Conservation (phyloP, 2,888 invertebrate genomes). For the Agrochola lota region DNA sequence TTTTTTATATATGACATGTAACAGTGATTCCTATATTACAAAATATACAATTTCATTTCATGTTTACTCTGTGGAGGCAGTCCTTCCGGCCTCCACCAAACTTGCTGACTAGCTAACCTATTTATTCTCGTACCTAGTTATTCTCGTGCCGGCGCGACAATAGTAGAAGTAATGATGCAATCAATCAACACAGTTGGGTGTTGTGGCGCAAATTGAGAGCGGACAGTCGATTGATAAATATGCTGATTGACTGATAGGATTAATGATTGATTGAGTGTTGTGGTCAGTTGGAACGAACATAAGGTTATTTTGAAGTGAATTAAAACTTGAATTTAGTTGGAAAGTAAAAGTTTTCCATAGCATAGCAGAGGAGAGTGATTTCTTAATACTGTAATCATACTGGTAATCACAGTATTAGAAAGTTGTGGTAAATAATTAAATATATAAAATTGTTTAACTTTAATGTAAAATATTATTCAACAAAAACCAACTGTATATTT, state of each 20-base stretch:
- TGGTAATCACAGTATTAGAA: too few species aligned
- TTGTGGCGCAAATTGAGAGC: slow-evolving; percentile 27
- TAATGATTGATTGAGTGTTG: slow-evolving; percentile 32
- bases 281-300: background rate
- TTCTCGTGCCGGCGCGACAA: background rate
- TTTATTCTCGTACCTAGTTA: background rate
- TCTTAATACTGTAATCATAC: too few species aligned
- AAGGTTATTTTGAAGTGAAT: background rate
- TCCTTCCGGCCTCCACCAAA: background rate
- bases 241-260: slow-evolving; percentile 37
- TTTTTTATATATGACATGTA: background rate
- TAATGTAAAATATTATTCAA: too few species aligned
- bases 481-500: too few species aligned
- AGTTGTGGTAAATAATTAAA: background rate
- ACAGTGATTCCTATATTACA: background rate
- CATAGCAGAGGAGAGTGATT: background rate
- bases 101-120: too few species aligned
- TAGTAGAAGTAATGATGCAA: slow-evolving; percentile 21
- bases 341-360: background rate
- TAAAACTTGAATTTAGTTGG: background rate
- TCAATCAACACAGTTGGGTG: slow-evolving; percentile 25
- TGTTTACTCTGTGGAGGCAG: background rate
- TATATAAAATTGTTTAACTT: background rate
- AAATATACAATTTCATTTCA: background rate
- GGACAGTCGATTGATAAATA: slow-evolving; percentile 35